Conservation (phyloP, 2,113 vertebrate genomes). For the Muscicapa adusta region DNA sequence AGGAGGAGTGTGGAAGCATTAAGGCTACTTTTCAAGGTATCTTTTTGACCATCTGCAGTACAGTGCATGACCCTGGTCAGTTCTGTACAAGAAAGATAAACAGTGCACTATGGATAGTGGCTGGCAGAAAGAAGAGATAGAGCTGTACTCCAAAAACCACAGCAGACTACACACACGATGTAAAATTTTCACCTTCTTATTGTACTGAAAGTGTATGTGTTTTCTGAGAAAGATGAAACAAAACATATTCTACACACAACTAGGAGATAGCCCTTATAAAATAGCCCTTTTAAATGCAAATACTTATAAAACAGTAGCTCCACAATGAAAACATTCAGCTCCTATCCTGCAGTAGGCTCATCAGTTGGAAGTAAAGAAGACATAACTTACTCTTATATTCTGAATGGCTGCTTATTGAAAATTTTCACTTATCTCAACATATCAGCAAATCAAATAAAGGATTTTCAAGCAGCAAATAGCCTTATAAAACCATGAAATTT, state of each 20-base stretch:
- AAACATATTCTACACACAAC: background rate
- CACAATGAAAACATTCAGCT: background rate
- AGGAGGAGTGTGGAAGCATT: background rate
- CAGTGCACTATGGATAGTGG: background rate
- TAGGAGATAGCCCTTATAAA: background rate
- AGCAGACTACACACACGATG: fast-evolving
- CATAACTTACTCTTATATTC: background rate
- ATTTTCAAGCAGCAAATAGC: background rate
- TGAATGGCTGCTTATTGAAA: background rate
- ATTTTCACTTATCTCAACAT: background rate
- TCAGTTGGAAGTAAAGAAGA: background rate
- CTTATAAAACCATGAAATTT: background rate
- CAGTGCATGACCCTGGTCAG: background rate
- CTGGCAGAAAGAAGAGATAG: background rate
- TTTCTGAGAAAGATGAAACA: background rate
- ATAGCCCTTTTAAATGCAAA: background rate
- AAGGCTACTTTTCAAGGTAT: background rate
- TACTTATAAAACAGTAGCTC: background rate
- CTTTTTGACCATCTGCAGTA: background rate
- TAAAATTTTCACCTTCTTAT: background rate
- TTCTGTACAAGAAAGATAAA: background rate
- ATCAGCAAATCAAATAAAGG: background rate
- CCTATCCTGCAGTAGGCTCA: background rate
- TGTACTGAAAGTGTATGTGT: background rate
- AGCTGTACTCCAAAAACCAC: background rate